Evolutionary conservation across 2,888 invertebrate species (phyloP), one percentile per base, ranked within the genome.

Genomic region (Siphlonurus alternatus): DNA sequence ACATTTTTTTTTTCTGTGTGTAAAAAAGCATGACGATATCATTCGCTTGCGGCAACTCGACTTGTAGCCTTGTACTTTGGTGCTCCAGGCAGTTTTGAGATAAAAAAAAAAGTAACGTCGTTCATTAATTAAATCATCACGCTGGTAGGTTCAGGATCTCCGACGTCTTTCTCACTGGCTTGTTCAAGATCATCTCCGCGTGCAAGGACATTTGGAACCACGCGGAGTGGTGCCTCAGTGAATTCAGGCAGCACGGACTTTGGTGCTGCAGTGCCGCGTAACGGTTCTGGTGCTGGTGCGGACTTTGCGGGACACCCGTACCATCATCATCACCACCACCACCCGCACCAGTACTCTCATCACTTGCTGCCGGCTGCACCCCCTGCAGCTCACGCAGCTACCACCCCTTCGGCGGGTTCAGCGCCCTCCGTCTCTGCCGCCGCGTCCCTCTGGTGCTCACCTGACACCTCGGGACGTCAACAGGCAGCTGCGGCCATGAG

Each of bases 401-500:
- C 22, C 54, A 19, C 22, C 25, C 23, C 22, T 24, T 38, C 61
- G 22, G 15, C 22, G 23, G 23, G 22, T 19, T 38, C 38, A 38
- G 19, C 19, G n/a, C 25, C 38, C 7, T 1, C 25, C 25, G n/a
- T 20, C 19, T 25, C 61, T n/a, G 3, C 19, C 15, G 3, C 25
- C 25, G n/a, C 38, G 18, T 25, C 61, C 15, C 10, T 22, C 15
- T 7, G 19, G 25, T 22, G 25, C 2, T 10, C 5, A 1, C 23
- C 20, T 19, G 15, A 38, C 3, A 38, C 59, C 7, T 18, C 59
- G 23, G 18, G 22, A 59, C 59, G 54, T 61, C 60, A 15, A 54
- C 60, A 59, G 61, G 60, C 15, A 25, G 59, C 59, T 25, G n/a
- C n/a, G n/a, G 62, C 66, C 56, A 68, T 68, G 68, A 67, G 67